Evolutionary conservation across 2,888 invertebrate genomes (phyloP), one percentile per base, ranked within the genome.

Genomic region (Eulithis testata): DNA sequence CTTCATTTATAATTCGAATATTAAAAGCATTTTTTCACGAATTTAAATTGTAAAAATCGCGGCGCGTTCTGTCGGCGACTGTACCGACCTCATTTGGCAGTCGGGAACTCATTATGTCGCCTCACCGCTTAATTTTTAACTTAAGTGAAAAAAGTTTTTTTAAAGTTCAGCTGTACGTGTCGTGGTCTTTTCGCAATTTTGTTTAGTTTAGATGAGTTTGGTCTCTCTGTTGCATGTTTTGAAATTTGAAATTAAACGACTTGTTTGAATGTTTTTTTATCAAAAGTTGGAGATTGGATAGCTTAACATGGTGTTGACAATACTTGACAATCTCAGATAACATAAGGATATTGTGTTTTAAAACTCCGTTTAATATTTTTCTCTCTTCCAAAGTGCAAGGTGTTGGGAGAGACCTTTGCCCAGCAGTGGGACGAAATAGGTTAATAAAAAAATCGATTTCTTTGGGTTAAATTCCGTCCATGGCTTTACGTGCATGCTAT

Each of bases 121-220:
- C 76, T 78, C 78, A 76, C 76, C 74, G 84, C 81, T 85, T 84
- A 84, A 85, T 86, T 84, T 84, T 85, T 76, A 78, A 84, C 79
- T 81, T 82, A 78, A 85, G 77, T 83, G 80, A 82, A 81, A 83
- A 78, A 67, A 58, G 36, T 58, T 62, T 55, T 47, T 55, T 37
- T 8, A 59, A 66, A 66, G 66, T 66, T 60, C 12, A 49, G 40
- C 58, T 59, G 55, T 31, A 31, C 55, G 54, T 63, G 63, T 52
- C 58, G 40, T 40, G 45, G 45, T 63, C 60, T 59, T 58, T 57
- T 36, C 51, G 40, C 54, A 52, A 63, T 52, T 57, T 55, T 66
- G 56, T 65, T 65, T 58, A 57, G 56, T 65, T 65, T 58, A 57
- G 56, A 60, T 61, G 60, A 60, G 60, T 60, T 65, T 65, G 60